Evolutionary conservation across 2,888 invertebrate species (phyloP).

Genomic region (Drosophila stalkeri): DNA sequence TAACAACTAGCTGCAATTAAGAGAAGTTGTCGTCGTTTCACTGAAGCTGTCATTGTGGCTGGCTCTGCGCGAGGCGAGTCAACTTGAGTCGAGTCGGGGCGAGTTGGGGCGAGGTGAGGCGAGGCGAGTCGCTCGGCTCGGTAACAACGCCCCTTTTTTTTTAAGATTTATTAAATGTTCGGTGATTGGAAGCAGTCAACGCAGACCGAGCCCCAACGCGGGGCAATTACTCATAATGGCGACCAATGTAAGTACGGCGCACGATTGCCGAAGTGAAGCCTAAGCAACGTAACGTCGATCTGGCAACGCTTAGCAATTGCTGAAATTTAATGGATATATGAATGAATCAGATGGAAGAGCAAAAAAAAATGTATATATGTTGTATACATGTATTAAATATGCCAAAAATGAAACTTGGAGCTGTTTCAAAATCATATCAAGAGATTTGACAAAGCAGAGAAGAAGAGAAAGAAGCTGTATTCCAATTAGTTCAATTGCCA

Average conservation of each 20-base stretch:
- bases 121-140: constrained; percentile 25
- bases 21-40: constrained; percentile 41
- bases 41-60: constrained; percentile 39
- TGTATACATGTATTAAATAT: too few relatives aligned
- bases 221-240: constrained; percentile 48
- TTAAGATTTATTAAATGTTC: constrained; percentile 71
- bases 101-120: constrained; percentile 2
- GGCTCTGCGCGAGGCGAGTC: constrained; percentile 4
- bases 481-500: too few relatives aligned
- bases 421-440: too few relatives aligned
- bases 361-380: not conserved
- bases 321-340: not conserved
- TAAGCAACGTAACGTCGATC: not conserved
- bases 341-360: not conserved
- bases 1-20: constrained; percentile 72
- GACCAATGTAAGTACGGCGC: constrained; percentile 25
- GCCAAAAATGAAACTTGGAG: too few relatives aligned
- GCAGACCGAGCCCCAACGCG: constrained; percentile 19
- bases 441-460: too few relatives aligned
- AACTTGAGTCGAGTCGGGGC: constrained; percentile 1
- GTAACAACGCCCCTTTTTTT: constrained; percentile 63
- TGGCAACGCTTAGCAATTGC: constrained; percentile 19
- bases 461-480: too few relatives aligned
- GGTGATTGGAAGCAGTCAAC: constrained; percentile 62
- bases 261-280: not conserved